Evolutionary conservation across 1,140 invertebrate genomes (phyloP), one percentile per base, ranked within the genome.

Genomic region (Sycophaga agraensis): DNA sequence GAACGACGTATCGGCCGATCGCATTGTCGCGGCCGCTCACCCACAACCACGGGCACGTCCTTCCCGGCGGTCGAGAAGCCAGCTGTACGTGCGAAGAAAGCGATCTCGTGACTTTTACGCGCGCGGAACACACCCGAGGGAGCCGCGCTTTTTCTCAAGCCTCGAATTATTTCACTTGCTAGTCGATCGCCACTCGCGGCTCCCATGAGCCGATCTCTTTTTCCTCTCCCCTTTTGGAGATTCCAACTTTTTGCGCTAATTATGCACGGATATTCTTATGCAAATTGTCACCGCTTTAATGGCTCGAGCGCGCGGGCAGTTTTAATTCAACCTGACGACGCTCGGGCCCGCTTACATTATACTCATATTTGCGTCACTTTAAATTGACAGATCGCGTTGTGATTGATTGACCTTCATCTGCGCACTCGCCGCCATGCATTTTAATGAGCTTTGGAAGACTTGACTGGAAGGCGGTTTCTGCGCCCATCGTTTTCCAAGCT

Each of bases 1-100:
- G 42, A 31, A 19, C 40, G 63, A 53, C 53, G 42, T 45, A 54
- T 46, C 45, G 37, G 14, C 16, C 28, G 28, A 57, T 59, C 50
- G n/a, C 53, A 56, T 45, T 40, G 51, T 55, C 45, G 12, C 8
- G 22, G 17, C n/a, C n/a, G n/a, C n/a, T n/a, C n/a, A n/a, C n/a
- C n/a, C n/a, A n/a, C n/a, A n/a, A n/a, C n/a, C n/a, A n/a, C n/a
- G n/a, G n/a, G n/a, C n/a, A n/a, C n/a, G n/a, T n/a, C n/a, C n/a
- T n/a, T n/a, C n/a, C n/a, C n/a, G n/a, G n/a, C n/a, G n/a, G n/a
- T n/a, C n/a, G n/a, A n/a, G n/a, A n/a, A n/a, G n/a, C n/a, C n/a
- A n/a, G n/a, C n/a, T n/a, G n/a, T n/a, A n/a, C n/a, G n/a, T n/a
- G n/a, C n/a, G n/a, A n/a, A n/a, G n/a, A n/a, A n/a, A n/a, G n/a